A percentile compares a stretch with the other conserved stretches of the same genome.
phyloP scores from a whole-genome alignment of 2,797 vertebrate species.

The Heterohyrax brucei region DNA sequence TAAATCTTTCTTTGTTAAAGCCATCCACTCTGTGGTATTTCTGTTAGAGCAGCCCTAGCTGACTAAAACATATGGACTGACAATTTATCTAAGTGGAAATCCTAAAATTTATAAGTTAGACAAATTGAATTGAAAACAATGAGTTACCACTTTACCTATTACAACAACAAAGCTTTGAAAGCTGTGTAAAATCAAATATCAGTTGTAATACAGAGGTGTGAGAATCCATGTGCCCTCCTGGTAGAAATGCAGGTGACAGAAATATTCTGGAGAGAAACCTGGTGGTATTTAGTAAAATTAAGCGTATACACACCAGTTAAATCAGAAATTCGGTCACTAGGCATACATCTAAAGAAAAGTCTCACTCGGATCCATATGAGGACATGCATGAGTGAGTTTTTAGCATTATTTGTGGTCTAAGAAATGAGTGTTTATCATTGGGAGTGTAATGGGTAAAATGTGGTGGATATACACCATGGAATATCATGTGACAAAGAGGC shows the following conservation, averaged over 20 bases:
- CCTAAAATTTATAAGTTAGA: neutral
- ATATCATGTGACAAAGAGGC: neutral
- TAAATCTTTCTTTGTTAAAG: too few relatives aligned
- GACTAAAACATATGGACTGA: too few relatives aligned
- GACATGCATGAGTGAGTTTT: neutral
- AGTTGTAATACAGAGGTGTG: fast-evolving
- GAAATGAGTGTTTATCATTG: neutral
- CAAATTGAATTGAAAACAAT: neutral
- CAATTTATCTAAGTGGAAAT: neutral
- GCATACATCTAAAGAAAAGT: neutral
- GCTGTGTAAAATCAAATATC: neutral
- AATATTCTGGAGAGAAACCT: neutral
- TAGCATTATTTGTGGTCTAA: neutral
- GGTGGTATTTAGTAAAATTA: neutral
- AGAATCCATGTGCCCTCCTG: neutral
- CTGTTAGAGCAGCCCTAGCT: too few relatives aligned
- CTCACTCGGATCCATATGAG: neutral
- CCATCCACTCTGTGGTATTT: too few relatives aligned
- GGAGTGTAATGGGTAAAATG: neutral
- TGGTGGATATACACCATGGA: neutral
- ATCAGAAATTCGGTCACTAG: neutral
- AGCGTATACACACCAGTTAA: neutral
- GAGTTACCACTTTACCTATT: neutral
- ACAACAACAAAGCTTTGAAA: neutral
- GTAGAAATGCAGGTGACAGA: neutral